Evolutionary conservation across 1,140 invertebrate species (phyloP), one percentile per base, ranked within the genome.

Genomic region (Procambarus virginalis): DNA sequence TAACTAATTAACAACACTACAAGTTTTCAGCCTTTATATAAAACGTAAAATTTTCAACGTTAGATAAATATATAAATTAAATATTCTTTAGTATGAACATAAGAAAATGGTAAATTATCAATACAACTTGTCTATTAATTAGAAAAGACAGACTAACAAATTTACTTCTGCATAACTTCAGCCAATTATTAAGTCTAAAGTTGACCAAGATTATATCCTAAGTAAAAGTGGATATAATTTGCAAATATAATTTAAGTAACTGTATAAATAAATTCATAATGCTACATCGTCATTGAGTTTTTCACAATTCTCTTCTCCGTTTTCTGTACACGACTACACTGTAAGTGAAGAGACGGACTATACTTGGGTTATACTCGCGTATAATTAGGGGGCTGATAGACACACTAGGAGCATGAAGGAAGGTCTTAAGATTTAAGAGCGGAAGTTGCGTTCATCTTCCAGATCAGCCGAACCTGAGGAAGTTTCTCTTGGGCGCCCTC

Each of bases 401-500:
- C 3, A 12, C 9, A 34, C 3, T 8, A 84, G 49, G 46, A 70
- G 64, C 49, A 34, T 22, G 48, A 55, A 45, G 49, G 20, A 55
- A 64, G 64, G 78, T 64, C 10, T 17, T 10, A 55, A 34, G 34
- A n/a, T 77, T 58, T 70, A 60, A 49, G 64, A 46, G 34, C 34
- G 34, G 45, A 34, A n/a, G 58, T 14, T 34, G 20, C 34, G 8
- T 55, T 73, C 22, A 48, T 55, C 49, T 73, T 51, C 64, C 46
- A 81, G 20, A 45, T 82, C 48, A 88, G 70, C 86, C 86, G 64
- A 88, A 88, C 49, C 78, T 49, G 20, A 82, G 60, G 60, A 88
- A 81, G 48, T 88, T 87, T 64, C 64, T 79, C 45, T 46, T 20
- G 60, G 64, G 48, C n/a, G 60, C 86, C 86, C 86, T 82, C 1